Conservation (phyloP, 1,140 invertebrate species). For the Sinella curviseta region DNA sequence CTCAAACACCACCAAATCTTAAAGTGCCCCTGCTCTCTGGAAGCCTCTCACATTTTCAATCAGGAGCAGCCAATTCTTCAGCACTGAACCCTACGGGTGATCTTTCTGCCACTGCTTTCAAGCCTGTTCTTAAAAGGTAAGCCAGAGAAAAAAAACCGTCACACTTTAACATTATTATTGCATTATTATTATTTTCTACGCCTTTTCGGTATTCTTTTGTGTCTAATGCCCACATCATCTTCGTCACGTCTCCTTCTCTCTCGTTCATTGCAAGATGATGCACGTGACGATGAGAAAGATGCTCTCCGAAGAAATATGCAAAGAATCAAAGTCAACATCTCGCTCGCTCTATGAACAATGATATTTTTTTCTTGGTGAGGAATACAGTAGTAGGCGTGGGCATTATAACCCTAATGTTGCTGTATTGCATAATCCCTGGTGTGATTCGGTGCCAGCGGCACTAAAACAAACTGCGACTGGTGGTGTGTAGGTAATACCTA, state of each 20-base stretch:
- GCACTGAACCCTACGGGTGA: constrained; percentile 43
- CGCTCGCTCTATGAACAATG: neutral
- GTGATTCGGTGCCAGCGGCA: constrained; percentile 22
- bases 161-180: neutral
- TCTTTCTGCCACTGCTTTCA: constrained; percentile 48
- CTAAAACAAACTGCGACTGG: constrained; percentile 3
- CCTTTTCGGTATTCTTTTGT: neutral
- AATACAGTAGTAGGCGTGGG: constrained; percentile 21
- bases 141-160: neutral
- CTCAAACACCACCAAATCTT: constrained; percentile 49
- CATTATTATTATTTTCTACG: neutral
- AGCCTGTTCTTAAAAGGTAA: constrained; percentile 51
- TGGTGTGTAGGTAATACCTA: constrained; percentile 4
- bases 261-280: neutral
- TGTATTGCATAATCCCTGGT: constrained; percentile 19
- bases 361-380: neutral
- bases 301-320: neutral
- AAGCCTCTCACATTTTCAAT: constrained; percentile 40
- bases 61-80: constrained; percentile 41
- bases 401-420: neutral
- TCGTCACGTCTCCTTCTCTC: neutral
- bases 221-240: neutral
- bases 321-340: neutral
- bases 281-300: neutral
- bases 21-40: constrained; percentile 49